Base-by-base conservation (phyloP, 2,888 invertebrate species). In the Watsonalla cultraria region DNA sequence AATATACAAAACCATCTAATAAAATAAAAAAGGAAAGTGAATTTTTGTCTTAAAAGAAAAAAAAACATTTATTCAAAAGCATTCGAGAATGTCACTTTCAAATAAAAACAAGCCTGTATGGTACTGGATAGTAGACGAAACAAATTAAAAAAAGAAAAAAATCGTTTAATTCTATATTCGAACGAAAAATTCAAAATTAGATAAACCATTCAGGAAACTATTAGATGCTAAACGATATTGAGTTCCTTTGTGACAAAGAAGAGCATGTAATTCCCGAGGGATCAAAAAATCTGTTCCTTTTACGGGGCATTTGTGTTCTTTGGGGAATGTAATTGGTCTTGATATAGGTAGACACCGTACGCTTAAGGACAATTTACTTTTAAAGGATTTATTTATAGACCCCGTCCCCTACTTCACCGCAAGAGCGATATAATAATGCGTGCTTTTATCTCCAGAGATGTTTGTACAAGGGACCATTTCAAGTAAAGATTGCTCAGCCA, bases 271-370 rank as follows among this genome's bases (percentile, higher is more conserved):
- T 67, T 72, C 67, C 69, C 54, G 58, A 70, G 67, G 70, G 74
- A 78, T 73, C 72, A 72, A 67, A 68, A 66, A 70, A 72, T 72
- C 68, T 70, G 70, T 64, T 60, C 65, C 63, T 73, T 68, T 68
- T 58, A 67, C 59, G 59, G 60, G 51, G 62, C 67, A 64, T 72
- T 66, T 69, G 67, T 57, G 57, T 68, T 61, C 63, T 61, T 65
- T 73, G 70, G 69, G 66, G 61, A 67, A 72, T 64, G 74, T 73
- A 76, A 76, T 76, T 75, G 76, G 66, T 63, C 65, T 64, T 69
- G 62, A 71, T 68, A 71, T 68, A 64, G 64, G 64, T 61, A 62
- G 56, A 64, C 64, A 65, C 66, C 64, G 60, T 60, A 56, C 55
- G 49, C 37, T 37, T 49, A 42, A 39, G 15, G 49, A 49, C 15